Evolutionary conservation across 2,888 invertebrate species (phyloP), one percentile per base, ranked within the genome.

Genomic region (Clivina fossor): DNA sequence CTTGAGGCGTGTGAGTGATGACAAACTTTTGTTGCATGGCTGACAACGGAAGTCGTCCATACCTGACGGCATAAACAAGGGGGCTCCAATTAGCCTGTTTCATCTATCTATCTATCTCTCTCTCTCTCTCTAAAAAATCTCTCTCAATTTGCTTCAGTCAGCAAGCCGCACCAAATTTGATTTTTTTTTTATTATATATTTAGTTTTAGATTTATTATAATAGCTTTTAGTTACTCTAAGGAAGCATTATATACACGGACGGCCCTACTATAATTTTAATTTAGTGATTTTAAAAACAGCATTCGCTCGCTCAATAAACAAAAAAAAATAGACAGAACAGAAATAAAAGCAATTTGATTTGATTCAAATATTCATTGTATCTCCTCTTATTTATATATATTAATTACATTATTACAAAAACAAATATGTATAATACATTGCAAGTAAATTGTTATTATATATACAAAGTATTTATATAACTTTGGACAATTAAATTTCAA

Each of bases 1-100:
- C 83, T 90, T 90, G 80, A 90, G 85, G 73, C 90, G 84, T 71
- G 90, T 90, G 76, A 90, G 80, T 69, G 89, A 89, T 71, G 89
- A 89, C 73, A 90, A 81, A 78, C 87, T 89, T 83, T 90, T 90
- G 84, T 90, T 90, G 86, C 90, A 90, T 69, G 90, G 90, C 82
- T 89, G 89, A 80, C 90, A 90, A 77, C 90, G 85, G 83, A 88
- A 90, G 80, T 89, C 89, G 79, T 90, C 89, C 77, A 85, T 85
- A 82, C 84, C 82, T 78, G 78, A 78, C 78, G 50, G 50, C 50
- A 50, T 38, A n/a, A 53, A 51, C 51, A 51, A 53, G 35, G 37
- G 38, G 50, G 26, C 48, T 48, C 48, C 43, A 43, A 33, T 43
- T 43, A 43, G 43, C 43, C 43, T 43, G 35, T 35, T 4, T 7